Base-by-base conservation (phyloP, 2,797 vertebrate genomes). In the Phylloscopus collybita region DNA sequence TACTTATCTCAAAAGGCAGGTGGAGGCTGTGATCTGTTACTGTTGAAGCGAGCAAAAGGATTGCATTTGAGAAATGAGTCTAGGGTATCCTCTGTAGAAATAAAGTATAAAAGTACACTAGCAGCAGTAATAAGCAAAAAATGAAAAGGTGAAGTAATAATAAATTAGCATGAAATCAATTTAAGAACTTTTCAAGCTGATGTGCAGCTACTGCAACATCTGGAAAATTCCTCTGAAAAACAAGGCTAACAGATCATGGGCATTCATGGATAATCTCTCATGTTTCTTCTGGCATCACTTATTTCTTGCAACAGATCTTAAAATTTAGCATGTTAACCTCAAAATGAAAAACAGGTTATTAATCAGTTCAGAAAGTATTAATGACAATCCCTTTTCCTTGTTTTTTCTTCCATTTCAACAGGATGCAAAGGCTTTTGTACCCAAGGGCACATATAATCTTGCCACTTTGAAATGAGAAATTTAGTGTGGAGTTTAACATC, bases 171-270 rank as follows among this genome's bases (percentile, higher is more conserved):
- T 13, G 22, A 54, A 80, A 72, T 61, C 82, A 30, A 62, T 67
- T 57, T 76, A 72, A 66, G 80, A 80, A 65, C 32, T 10, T 38
- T 61, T 22, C 15, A 71, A 95, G 21, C 38, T 34, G 32, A 88
- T 86, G 45, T 50, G n/a, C 38, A 62, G 65, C 4, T 62, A 42
- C 72, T 50, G 18, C 66, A 75, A 67, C 75, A 67, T 86, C 64
- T 95, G 87, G 49, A 88, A 91, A 67, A 92, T 75, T 72, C 57
- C 54, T 92, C 53, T 67, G 54, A 72, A 21, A 42, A 93, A 62
- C 0, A 0, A 88, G 57, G 20, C 65, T 66, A 79, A 20, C 8
- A 80, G 34, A 86, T 86, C 65, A 76, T 7, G 16, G 42, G 12
- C 38, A 78, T 49, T 34, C 65, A 56, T 81, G 93, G 72, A 78